These are phyloP conservation scores for Eupithecia abbreviata DNA, from an alignment of 2,888 invertebrate genomes.

Conservation along the genomic window DNA sequence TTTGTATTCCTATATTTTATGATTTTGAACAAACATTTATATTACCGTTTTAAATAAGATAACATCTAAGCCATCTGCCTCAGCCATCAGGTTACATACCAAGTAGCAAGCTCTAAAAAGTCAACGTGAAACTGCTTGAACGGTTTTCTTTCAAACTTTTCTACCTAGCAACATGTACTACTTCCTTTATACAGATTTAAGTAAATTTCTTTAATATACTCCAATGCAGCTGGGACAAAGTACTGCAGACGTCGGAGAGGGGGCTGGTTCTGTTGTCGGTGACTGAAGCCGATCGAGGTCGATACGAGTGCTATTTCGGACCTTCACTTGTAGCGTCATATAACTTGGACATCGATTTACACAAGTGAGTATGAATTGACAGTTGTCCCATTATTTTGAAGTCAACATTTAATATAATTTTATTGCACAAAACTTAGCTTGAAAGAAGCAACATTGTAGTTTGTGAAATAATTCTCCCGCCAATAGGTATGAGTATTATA, in stretches of 20 bases:
- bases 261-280: constrained; percentile 85
- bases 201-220: neutral
- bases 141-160: neutral
- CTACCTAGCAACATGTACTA: neutral
- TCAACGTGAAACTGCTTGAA: neutral
- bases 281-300: constrained; percentile 84
- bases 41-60: neutral
- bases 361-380: constrained; percentile 63
- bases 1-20: too few species aligned
- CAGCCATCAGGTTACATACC: neutral
- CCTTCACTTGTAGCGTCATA: constrained; percentile 83
- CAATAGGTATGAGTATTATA: too few species aligned
- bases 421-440: neutral
- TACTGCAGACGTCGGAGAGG: constrained; percentile 84
- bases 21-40: neutral
- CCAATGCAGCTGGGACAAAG: constrained; percentile 80
- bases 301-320: constrained; percentile 85
- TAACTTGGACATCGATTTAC: constrained; percentile 84
- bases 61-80: neutral
- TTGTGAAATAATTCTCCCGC: neutral
- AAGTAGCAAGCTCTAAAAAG: neutral
- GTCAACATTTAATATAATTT: neutral
- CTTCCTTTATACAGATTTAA: neutral
- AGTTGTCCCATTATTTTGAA: neutral
- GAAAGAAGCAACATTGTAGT: neutral